These are phyloP conservation scores for Leucania comma DNA, from an alignment of 2,888 invertebrate genomes.

Conservation along the genomic window DNA sequence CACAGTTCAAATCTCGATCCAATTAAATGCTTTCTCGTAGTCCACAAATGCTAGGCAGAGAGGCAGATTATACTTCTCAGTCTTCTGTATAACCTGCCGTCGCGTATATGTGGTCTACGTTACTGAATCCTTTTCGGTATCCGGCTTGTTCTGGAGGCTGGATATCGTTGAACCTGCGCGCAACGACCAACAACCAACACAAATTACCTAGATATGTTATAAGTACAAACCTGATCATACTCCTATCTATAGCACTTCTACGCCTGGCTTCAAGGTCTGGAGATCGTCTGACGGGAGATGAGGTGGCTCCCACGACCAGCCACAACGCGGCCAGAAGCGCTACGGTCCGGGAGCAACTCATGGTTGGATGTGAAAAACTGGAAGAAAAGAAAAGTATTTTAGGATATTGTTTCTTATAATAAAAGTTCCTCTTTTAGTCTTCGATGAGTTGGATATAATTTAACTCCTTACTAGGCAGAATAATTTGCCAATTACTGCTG, in stretches of 20 bases:
- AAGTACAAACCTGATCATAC: slow-evolving; percentile 81
- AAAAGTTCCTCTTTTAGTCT: neutral
- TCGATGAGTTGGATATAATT: neutral
- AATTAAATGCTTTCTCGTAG: too few relatives aligned
- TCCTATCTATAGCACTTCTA: slow-evolving; percentile 86
- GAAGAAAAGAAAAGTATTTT: slow-evolving; percentile 19
- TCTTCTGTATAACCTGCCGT: too few relatives aligned
- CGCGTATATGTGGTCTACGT: too few relatives aligned
- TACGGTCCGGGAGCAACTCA: slow-evolving; percentile 75
- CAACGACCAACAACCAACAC: too few relatives aligned
- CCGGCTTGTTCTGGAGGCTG: too few relatives aligned
- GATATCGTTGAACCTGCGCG: too few relatives aligned
- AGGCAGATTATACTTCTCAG: too few relatives aligned
- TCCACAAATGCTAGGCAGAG: too few relatives aligned
- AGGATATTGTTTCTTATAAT: neutral
- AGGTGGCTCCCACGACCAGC: slow-evolving; percentile 76
- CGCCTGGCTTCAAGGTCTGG: slow-evolving; percentile 85
- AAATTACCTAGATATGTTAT: neutral
- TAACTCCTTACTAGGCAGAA: neutral
- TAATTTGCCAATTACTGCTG: too few relatives aligned
- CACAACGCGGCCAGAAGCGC: slow-evolving; percentile 75
- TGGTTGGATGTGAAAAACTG: slow-evolving; percentile 64
- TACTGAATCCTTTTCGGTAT: too few relatives aligned
- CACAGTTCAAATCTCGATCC: too few relatives aligned
- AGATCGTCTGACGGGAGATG: slow-evolving; percentile 83